Percentiles rank a stretch among this genome's conserved stretches.
phyloP scores from a whole-genome alignment of 2,113 vertebrate genomes.

The Tychaedon coryphoeus region DNA sequence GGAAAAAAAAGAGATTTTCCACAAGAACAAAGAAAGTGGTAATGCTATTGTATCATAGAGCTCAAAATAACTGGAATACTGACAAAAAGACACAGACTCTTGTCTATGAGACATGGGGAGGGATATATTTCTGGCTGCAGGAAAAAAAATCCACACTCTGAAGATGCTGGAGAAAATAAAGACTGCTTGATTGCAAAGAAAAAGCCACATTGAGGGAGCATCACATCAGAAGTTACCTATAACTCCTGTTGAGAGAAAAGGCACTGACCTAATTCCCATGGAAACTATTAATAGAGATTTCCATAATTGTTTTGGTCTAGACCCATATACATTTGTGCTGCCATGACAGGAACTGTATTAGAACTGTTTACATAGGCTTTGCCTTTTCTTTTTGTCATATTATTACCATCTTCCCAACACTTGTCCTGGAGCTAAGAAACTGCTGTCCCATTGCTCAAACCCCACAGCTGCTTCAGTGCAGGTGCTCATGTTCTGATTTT shows the following conservation, averaged over 20 bases:
- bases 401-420: neutral
- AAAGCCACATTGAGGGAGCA: neutral
- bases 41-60: neutral
- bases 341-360: neutral
- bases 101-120: neutral
- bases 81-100: neutral
- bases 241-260: neutral
- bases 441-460: neutral
- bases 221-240: neutral
- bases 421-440: neutral
- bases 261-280: neutral
- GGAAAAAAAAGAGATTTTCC: neutral
- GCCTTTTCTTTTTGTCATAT: neutral
- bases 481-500: neutral
- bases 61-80: neutral
- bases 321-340: neutral
- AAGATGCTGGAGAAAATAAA: neutral
- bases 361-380: neutral
- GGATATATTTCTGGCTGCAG: neutral
- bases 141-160: neutral
- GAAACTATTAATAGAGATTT: neutral
- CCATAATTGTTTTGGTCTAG: neutral
- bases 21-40: neutral
- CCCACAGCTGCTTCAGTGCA: neutral
- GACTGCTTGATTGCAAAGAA: neutral